phyloP scores from a whole-genome alignment of 2,797 vertebrate species.

The Orestias chungarensis region DNA sequence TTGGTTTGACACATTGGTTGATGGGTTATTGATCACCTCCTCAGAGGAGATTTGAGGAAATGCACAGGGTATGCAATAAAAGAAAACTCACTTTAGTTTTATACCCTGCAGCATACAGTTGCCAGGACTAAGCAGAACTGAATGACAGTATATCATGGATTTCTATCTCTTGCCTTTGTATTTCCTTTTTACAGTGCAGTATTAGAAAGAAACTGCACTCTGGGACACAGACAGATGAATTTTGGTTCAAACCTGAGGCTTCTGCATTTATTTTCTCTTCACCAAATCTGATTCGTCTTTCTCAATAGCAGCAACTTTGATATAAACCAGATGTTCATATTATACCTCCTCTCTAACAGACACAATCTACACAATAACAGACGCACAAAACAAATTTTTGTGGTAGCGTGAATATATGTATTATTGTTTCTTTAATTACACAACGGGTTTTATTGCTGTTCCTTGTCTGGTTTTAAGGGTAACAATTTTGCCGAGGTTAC shows the following conservation, averaged over 20 bases:
- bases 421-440: not conserved
- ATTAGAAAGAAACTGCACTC: slow-evolving; percentile 21
- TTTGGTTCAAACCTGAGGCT: slow-evolving; percentile 25
- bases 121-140: slow-evolving; percentile 12
- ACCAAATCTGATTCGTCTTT: slow-evolving; percentile 34
- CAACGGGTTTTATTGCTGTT: no score
- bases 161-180: slow-evolving; percentile 4
- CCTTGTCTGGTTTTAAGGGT: not conserved
- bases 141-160: slow-evolving; percentile 1
- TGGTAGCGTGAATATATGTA: not conserved
- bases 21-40: slow-evolving; percentile 50
- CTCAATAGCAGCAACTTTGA: slow-evolving; percentile 16
- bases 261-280: slow-evolving; percentile 12
- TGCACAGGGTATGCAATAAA: slow-evolving; percentile 19
- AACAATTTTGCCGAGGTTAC: not conserved
- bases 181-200: slow-evolving; percentile 7
- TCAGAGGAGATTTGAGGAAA: slow-evolving; percentile 25
- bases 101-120: slow-evolving; percentile 21
- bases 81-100: slow-evolving; percentile 25
- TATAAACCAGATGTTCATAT: slow-evolving; percentile 36
- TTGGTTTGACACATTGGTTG: slow-evolving; percentile 28
- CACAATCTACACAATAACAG: slow-evolving; percentile 8
- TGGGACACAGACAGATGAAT: slow-evolving; percentile 29
- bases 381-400: not conserved
- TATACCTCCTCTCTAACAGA: slow-evolving; percentile 5